Conservation (phyloP, 2,888 invertebrate species). For the Mesorhabditis spiculigera region DNA sequence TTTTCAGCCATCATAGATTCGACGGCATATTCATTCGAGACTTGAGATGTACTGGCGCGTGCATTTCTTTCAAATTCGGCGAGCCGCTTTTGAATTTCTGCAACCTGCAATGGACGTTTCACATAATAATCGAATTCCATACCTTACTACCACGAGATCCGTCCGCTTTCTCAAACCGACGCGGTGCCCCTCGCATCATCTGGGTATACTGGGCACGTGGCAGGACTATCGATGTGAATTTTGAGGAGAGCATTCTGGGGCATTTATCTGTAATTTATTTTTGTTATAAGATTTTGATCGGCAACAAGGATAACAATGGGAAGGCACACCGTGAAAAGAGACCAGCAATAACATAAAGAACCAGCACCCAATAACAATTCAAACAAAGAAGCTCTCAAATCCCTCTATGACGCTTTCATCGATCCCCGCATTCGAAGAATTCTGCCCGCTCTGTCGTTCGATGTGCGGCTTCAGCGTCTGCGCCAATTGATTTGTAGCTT, state of each 20-base stretch:
- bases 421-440: neutral
- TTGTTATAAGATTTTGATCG: too few relatives aligned
- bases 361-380: too few relatives aligned
- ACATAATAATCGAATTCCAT: neutral
- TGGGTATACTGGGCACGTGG: too few relatives aligned
- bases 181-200: too few relatives aligned
- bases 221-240: too few relatives aligned
- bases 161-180: neutral
- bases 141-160: neutral
- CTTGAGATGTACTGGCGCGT: neutral
- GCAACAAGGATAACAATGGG: too few relatives aligned
- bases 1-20: conserved; percentile 36
- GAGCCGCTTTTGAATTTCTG: conserved; percentile 23
- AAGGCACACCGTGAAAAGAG: too few relatives aligned
- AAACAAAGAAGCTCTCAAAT: neutral
- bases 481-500: conserved; percentile 7
- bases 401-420: neutral
- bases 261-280: too few relatives aligned
- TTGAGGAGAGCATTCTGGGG: too few relatives aligned
- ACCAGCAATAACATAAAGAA: too few relatives aligned
- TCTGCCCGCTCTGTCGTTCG: neutral
- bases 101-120: conserved; percentile 11
- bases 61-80: conserved; percentile 18
- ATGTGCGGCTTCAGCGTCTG: neutral
- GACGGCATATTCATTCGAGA: conserved; percentile 17